Evolutionary conservation across 2,113 vertebrate species (phyloP).

Genomic region (Hiodon alosoides): DNA sequence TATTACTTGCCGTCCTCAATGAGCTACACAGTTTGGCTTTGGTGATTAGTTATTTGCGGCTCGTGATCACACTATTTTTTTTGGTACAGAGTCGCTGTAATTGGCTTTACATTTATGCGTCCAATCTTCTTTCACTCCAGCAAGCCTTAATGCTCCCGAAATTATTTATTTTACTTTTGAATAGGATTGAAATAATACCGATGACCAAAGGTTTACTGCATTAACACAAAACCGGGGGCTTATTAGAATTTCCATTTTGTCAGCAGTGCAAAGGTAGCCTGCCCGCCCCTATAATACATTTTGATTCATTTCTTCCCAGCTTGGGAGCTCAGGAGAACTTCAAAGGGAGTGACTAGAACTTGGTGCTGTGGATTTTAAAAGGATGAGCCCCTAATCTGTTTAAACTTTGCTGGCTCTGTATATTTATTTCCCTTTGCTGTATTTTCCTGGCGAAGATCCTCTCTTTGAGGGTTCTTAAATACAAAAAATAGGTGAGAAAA

Average conservation of each 20-base stretch:
- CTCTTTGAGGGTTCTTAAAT: not conserved
- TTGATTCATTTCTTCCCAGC: constrained; percentile 45
- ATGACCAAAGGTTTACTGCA: constrained; percentile 44
- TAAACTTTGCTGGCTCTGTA: constrained; percentile 62
- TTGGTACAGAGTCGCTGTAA: constrained; percentile 7
- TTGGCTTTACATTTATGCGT: not conserved
- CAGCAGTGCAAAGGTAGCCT: constrained; percentile 53
- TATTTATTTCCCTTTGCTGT: constrained; percentile 39
- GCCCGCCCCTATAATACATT: constrained; percentile 39
- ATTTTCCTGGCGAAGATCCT: constrained; percentile 21
- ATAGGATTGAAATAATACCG: constrained; percentile 27
- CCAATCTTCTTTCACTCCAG: not conserved
- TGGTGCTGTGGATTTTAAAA: constrained; percentile 54
- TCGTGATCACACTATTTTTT: not conserved
- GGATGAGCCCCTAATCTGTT: constrained; percentile 64
- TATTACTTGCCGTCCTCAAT: no score
- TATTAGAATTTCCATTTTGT: constrained; percentile 46
- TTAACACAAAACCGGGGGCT: constrained; percentile 40
- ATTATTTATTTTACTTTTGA: constrained; percentile 39
- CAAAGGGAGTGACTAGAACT: constrained; percentile 50
- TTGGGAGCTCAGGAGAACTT: constrained; percentile 44
- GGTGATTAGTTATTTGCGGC: not conserved
- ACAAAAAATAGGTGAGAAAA: not conserved
- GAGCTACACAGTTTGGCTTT: not conserved
- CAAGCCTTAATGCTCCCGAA: constrained; percentile 28